Evolutionary conservation across 2,113 vertebrate species (phyloP), one percentile per base, ranked within the genome.

Genomic region (Marmota monax): DNA sequence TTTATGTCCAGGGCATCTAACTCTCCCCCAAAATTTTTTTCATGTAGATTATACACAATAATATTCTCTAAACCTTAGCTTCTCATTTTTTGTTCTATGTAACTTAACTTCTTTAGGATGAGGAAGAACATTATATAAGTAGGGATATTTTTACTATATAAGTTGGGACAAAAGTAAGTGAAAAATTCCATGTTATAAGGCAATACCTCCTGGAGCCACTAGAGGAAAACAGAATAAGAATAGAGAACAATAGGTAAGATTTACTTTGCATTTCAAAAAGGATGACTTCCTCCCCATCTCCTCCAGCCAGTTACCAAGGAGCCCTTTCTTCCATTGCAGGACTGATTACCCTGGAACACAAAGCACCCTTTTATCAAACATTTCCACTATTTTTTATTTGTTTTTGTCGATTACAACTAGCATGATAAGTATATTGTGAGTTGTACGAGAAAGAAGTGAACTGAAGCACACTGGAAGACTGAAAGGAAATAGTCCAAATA

Each of bases 311-410:
- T 61, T 48, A 73, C 32, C 18, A 42, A 7, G 8, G 18, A 61
- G 23, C 13, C 39, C 34, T 34, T 79, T 25, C 58, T 83, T 58
- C 2, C 1, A 17, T n/a, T 18, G 29, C 16, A 87, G 32, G 5
- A 39, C 22, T 84, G 39, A n/a, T n/a, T 79, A 69, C 63, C 73
- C 56, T 53, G 14, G 18, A 92, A 11, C 58, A 37, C 13, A 39
- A 76, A 93, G 3, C 2, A 74, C 1, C 10, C 10, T 27, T 94
- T 69, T 76, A 53, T 69, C 17, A 88, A 37, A 91, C 2, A 45
- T 95, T 92, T 89, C 27, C 32, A 56, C n/a, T 93, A 74, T 67
- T 34, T 79, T 39, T 94, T 88, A 8, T 83, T 69, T 86, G 22
- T 82, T 56, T 80, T 82, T 70, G 51, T 70, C 39, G 6, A 29